phyloP scores from a whole-genome alignment of 1,140 invertebrate species.

The Gonioctena quinquepunctata region DNA sequence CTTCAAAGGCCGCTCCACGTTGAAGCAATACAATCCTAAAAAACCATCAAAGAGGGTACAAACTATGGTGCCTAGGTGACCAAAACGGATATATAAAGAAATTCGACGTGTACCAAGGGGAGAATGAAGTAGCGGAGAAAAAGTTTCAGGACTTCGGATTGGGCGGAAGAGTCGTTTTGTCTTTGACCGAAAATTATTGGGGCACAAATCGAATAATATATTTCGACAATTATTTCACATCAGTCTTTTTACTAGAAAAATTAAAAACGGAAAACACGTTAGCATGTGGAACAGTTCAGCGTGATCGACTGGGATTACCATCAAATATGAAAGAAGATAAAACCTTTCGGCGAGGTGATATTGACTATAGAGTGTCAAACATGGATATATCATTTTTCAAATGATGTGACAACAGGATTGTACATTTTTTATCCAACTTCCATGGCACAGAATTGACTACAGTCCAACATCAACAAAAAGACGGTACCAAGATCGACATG shows the following conservation, averaged over 20 bases:
- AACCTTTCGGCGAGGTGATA: slow-evolving; percentile 47
- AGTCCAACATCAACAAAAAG: slow-evolving; percentile 24
- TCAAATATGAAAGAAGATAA: slow-evolving; percentile 46
- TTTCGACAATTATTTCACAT: slow-evolving; percentile 56
- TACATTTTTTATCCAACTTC: slow-evolving; percentile 52
- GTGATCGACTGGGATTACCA: slow-evolving; percentile 20
- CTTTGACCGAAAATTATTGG: slow-evolving; percentile 32
- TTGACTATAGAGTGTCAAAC: slow-evolving; percentile 13
- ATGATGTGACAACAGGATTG: slow-evolving; percentile 52
- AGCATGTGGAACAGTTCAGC: slow-evolving; percentile 51
- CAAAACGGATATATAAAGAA: slow-evolving; percentile 16
- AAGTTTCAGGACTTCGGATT: slow-evolving; percentile 41
- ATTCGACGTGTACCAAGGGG: slow-evolving; percentile 9
- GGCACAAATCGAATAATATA: slow-evolving; percentile 44
- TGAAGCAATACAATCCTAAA: slow-evolving; percentile 57
- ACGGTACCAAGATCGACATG: slow-evolving; percentile 40
- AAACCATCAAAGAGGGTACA: slow-evolving; percentile 59
- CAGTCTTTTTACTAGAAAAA: slow-evolving; percentile 47
- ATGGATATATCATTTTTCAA: slow-evolving; percentile 33
- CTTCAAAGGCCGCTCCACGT: slow-evolving; percentile 46
- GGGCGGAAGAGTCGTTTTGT: slow-evolving; percentile 41
- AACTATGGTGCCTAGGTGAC: slow-evolving; percentile 47
- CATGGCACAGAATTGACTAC: slow-evolving; percentile 47
- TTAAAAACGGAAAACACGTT: slow-evolving; percentile 48
- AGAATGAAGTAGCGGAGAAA: slow-evolving; percentile 19